A percentile compares a stretch with the other conserved stretches of the same genome.
These are phyloP conservation scores for Gisinianus flammeolus DNA, from an alignment of 2,888 invertebrate genomes.

Conservation along the genomic window DNA sequence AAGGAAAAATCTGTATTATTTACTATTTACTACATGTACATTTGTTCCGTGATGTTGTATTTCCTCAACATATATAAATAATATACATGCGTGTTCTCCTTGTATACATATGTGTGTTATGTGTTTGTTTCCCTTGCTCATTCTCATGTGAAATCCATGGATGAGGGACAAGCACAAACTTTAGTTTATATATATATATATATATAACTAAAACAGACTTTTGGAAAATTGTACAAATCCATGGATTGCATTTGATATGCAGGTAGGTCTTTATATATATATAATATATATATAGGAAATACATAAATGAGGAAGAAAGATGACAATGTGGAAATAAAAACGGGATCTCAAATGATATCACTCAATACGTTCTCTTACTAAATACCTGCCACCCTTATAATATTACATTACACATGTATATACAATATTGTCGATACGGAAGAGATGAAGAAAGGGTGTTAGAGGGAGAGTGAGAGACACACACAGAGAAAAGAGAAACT, in stretches of 20 bases:
- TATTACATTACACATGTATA: too few species aligned
- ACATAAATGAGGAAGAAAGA: conserved; percentile 25
- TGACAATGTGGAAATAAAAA: conserved; percentile 36
- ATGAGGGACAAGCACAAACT: background rate
- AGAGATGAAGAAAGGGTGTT: conserved; percentile 14
- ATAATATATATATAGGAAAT: conserved; percentile 16
- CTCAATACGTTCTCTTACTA: conserved; percentile 28
- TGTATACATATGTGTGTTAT: background rate
- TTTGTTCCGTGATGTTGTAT: background rate
- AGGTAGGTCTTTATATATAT: too few species aligned
- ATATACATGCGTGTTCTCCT: background rate
- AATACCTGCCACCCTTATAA: conserved; percentile 32
- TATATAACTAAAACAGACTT: too few species aligned
- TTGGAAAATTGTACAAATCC: too few species aligned
- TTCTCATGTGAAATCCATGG: background rate
- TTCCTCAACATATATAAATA: background rate
- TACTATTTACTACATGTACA: background rate
- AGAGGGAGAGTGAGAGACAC: background rate
- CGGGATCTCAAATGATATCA: conserved; percentile 38
- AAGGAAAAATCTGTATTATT: background rate
- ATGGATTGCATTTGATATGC: too few species aligned
- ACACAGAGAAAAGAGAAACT: conserved; percentile 18
- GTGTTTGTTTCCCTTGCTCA: too few species aligned
- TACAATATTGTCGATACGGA: too few species aligned
- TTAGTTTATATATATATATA: too few species aligned